Evolutionary conservation across 2,888 invertebrate species (phyloP).

Genomic region (Galerucella calmariensis): DNA sequence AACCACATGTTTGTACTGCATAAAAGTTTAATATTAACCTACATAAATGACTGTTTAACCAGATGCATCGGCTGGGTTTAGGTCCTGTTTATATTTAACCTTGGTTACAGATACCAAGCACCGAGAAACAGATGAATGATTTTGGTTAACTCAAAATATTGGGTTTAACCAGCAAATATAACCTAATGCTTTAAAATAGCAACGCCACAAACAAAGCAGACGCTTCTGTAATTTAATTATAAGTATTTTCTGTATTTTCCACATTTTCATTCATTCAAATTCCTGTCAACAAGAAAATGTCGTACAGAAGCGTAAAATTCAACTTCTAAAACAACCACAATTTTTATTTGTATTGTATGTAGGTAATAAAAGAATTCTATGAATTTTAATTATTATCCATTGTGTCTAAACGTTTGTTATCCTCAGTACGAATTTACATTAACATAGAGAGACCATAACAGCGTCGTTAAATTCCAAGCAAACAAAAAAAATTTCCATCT

Average conservation of each 20-base stretch:
- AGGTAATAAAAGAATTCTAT: background rate
- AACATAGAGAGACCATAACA: slow-evolving; percentile 1
- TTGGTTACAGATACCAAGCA: too few relatives aligned
- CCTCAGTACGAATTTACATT: slow-evolving; percentile 8
- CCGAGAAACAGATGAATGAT: too few relatives aligned
- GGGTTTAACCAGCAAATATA: too few relatives aligned
- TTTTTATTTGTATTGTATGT: background rate
- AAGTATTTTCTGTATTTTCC: background rate
- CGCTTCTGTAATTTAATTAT: too few relatives aligned
- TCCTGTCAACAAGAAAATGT: background rate
- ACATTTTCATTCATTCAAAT: background rate
- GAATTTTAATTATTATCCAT: slow-evolving; percentile 9
- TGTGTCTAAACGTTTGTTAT: slow-evolving; percentile 1
- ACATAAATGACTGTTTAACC: too few relatives aligned
- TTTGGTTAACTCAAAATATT: too few relatives aligned
- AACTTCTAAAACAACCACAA: background rate
- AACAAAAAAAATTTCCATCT: slow-evolving; percentile 12
- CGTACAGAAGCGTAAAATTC: background rate
- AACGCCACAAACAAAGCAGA: too few relatives aligned
- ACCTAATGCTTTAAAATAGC: too few relatives aligned
- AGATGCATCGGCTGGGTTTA: too few relatives aligned
- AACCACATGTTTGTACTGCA: too few relatives aligned
- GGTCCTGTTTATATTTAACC: too few relatives aligned
- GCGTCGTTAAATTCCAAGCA: slow-evolving; percentile 12
- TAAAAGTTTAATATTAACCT: too few relatives aligned